Evolutionary conservation across 1,140 invertebrate species (phyloP).

Genomic region (Calliphora vicina): DNA sequence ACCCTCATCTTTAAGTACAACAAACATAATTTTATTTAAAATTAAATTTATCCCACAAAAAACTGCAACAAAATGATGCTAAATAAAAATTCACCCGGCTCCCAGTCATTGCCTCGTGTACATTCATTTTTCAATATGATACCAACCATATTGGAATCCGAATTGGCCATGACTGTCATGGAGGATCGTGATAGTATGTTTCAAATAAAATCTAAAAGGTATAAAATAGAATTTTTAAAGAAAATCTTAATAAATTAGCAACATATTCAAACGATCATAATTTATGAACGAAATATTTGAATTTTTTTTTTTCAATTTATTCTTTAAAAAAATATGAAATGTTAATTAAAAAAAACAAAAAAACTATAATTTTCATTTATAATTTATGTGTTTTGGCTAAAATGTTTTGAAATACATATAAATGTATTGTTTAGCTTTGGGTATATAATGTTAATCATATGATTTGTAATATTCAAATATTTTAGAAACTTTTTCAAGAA

Average conservation of each 20-base stretch:
- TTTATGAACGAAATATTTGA: neutral
- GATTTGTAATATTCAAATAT: too few relatives aligned
- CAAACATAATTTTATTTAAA: neutral
- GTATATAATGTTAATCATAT: too few relatives aligned
- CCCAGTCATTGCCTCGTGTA: slow-evolving; percentile 59
- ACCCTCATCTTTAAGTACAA: slow-evolving; percentile 27
- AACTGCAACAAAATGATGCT: slow-evolving; percentile 52
- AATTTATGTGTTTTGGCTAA: too few relatives aligned
- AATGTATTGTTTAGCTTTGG: too few relatives aligned
- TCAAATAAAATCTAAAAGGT: slow-evolving; percentile 60
- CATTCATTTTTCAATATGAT: slow-evolving; percentile 62
- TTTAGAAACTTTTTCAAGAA: too few relatives aligned
- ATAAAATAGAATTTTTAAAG: neutral
- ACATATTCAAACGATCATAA: neutral
- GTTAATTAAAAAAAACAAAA: too few relatives aligned
- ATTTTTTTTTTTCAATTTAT: too few relatives aligned
- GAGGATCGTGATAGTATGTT: slow-evolving; percentile 61
- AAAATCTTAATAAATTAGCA: neutral
- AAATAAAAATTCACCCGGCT: slow-evolving; percentile 57
- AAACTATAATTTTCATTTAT: too few relatives aligned
- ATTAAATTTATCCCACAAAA: neutral
- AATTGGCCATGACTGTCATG: slow-evolving; percentile 56
- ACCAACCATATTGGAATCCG: slow-evolving; percentile 58
- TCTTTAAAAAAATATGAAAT: neutral
- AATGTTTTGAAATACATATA: too few relatives aligned